Evolutionary conservation across 2,888 invertebrate genomes (phyloP).

Genomic region (Aleiodes testaceus): DNA sequence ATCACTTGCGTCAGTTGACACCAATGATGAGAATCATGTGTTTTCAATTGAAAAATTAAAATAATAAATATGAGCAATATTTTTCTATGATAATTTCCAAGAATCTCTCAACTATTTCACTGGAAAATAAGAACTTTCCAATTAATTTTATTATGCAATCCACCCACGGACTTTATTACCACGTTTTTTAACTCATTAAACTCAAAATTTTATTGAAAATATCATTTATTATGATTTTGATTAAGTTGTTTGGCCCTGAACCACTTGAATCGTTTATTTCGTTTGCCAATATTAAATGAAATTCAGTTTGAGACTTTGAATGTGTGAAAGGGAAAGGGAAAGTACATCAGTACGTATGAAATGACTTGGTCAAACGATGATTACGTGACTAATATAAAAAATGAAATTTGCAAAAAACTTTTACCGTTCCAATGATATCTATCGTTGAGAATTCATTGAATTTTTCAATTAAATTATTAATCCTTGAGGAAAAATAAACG

Average conservation of each 20-base stretch:
- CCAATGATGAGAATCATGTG: constrained; percentile 18
- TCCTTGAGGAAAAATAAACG: background rate
- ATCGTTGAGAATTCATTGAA: background rate
- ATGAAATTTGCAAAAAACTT: constrained; percentile 5
- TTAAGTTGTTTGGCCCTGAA: constrained; percentile 26
- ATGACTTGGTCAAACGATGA: constrained; percentile 28
- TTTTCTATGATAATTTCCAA: background rate
- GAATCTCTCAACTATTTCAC: background rate
- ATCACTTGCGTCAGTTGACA: constrained; percentile 24
- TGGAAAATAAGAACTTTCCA: background rate
- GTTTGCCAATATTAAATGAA: constrained; percentile 25
- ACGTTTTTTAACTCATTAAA: background rate
- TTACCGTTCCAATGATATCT: background rate
- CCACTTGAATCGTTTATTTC: constrained; percentile 23
- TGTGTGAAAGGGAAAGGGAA: constrained; percentile 19
- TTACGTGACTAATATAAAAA: constrained; percentile 27
- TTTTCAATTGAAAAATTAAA: constrained; percentile 19
- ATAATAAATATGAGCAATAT: background rate
- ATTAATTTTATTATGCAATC: background rate
- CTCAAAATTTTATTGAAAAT: background rate
- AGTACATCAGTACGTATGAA: constrained; percentile 31
- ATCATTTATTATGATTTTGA: constrained; percentile 9
- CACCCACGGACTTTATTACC: background rate
- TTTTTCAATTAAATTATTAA: background rate
- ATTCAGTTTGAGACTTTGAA: background rate